Percentiles rank a stretch among this genome's conserved stretches.
Conservation (phyloP, 2,797 vertebrate genomes). For the Enteromius argenteus region DNA sequence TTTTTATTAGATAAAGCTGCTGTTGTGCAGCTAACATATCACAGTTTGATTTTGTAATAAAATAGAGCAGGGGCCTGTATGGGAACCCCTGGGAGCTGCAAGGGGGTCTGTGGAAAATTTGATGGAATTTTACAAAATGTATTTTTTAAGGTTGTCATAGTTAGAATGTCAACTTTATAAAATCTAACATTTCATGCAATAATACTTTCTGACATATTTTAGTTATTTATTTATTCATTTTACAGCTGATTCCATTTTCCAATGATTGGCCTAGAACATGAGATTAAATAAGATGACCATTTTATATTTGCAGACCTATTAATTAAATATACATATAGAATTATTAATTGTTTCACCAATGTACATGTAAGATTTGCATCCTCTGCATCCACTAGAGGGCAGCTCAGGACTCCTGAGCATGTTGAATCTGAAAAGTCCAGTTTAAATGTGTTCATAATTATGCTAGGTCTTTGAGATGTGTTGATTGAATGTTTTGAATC, state of each 20-base stretch:
- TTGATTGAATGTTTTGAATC: conserved; percentile 49
- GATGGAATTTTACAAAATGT: not conserved
- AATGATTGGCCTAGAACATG: too few relatives aligned
- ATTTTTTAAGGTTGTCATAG: not conserved
- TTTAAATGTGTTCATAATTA: conserved; percentile 50
- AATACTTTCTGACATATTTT: not conserved
- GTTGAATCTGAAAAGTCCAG: conserved; percentile 1
- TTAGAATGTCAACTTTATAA: not conserved
- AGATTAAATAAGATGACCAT: not conserved
- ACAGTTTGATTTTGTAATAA: conserved; percentile 1
- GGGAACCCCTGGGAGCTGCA: not conserved
- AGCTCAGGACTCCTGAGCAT: conserved; percentile 44
- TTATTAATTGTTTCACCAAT: not conserved
- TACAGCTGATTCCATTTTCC: not conserved
- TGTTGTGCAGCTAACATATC: conserved; percentile 23
- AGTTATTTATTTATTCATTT: not conserved
- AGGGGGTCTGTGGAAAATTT: not conserved
- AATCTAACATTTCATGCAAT: not conserved
- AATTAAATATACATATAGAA: not conserved
- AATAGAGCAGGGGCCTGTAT: not conserved
- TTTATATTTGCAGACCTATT: not conserved
- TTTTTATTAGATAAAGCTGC: conserved; percentile 36
- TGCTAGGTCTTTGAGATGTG: conserved; percentile 15
- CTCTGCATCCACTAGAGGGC: conserved; percentile 72
- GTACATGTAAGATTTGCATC: not conserved